Base-by-base conservation (phyloP, 2,888 invertebrate species). In the Fragum sueziense region DNA sequence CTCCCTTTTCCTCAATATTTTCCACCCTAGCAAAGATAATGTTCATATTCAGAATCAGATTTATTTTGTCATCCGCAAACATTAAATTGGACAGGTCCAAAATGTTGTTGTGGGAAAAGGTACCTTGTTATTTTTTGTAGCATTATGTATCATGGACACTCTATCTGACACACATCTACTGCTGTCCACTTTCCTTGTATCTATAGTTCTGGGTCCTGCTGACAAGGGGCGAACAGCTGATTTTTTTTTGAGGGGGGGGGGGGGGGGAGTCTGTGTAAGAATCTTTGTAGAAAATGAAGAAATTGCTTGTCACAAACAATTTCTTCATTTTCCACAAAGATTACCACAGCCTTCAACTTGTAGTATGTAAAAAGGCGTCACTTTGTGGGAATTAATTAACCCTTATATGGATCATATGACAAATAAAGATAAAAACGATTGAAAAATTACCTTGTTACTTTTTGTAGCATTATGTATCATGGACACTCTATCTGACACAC, bases 161-260 rank as follows among this genome's bases (percentile, higher is more conserved):
- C 90, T 84, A 47, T 91, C 91, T 14, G 90, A 86, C 27, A 90
- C 89, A 89, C 90, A 90, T 80, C 87, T 90, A 80, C 90, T 90
- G 65, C 89, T 86, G 83, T 91, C 88, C 25, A 91, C 88, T 29
- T 86, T 87, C 70, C 80, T 86, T 17, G 90, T 79, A 6, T 82
- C 82, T 25, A 90, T 79, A 67, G 90, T 78, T 57, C 74, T 86
- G 1, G 88, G 86, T n/a, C 84, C 84, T 33, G 52, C n/a, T 7
- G 78, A 76, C 25, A 37, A 62, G 29, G 78, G 76, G 51, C 72
- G 65, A 1, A 78, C 75, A 78, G 81, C 81, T 81, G 75, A 37
- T 37, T 37, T 37, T 37, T 37, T 37, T 37, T n/a, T n/a, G n/a
- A n/a, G n/a, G 34, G 74, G 74, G 27, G 2, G n/a, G 17, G 2